Evolutionary conservation across 2,888 invertebrate genomes (phyloP).

Genomic region (Agrotis ipsilon): DNA sequence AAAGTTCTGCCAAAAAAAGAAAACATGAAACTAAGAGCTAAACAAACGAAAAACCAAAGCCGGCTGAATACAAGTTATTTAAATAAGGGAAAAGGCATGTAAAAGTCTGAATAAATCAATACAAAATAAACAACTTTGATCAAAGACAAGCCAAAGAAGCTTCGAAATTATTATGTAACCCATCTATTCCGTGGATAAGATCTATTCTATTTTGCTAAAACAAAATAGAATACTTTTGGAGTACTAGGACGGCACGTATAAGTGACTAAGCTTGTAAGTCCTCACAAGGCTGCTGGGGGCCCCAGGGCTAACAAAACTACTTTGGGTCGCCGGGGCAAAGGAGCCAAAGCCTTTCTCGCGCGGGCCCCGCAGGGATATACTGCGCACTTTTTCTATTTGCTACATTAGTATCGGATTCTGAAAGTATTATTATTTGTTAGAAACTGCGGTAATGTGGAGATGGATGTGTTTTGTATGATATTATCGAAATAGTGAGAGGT

Average conservation of each 20-base stretch:
- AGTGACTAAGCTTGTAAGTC: conserved; percentile 54
- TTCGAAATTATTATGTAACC: neutral
- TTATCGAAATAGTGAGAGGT: neutral
- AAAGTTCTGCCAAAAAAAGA: too few species aligned
- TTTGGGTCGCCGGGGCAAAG: neutral
- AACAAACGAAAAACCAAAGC: neutral
- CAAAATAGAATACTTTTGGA: conserved; percentile 10
- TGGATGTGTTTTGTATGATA: neutral
- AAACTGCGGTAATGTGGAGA: neutral
- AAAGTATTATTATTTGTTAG: conserved; percentile 26
- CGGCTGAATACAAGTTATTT: too few species aligned
- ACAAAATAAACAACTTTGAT: neutral
- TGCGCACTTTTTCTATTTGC: conserved; percentile 42
- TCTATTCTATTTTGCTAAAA: neutral
- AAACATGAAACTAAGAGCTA: too few species aligned
- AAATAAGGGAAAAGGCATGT: too few species aligned
- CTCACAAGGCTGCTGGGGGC: conserved; percentile 20
- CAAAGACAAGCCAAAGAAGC: neutral
- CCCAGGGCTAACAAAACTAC: conserved; percentile 48
- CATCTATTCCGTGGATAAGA: too few species aligned
- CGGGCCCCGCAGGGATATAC: conserved; percentile 22
- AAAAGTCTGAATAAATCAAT: too few species aligned
- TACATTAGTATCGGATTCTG: conserved; percentile 33
- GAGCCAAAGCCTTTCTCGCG: conserved; percentile 11
- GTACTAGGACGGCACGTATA: conserved; percentile 23